A percentile compares a stretch with the other conserved stretches of the same genome.
phyloP scores from a whole-genome alignment of 2,113 vertebrate species.

The Mormyrus iriodes region DNA sequence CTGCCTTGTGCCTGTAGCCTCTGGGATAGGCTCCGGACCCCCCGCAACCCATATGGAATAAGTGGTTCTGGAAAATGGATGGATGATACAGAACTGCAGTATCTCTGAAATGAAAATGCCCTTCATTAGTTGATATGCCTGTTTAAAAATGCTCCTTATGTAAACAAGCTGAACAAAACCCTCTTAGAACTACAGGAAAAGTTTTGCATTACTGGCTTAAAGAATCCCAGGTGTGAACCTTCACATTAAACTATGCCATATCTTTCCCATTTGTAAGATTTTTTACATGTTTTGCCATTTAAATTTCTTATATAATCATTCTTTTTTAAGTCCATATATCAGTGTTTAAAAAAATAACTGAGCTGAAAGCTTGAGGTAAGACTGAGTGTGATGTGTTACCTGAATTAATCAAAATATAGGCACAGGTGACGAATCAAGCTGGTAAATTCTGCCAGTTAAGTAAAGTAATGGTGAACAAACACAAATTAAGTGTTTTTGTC shows the following conservation, averaged over 20 bases:
- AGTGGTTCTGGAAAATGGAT: no score
- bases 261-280: neutral
- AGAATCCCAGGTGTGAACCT: neutral
- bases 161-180: neutral
- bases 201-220: neutral
- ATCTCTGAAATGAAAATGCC: neutral
- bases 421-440: no score
- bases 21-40: no score
- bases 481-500: neutral
- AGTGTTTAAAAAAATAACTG: neutral
- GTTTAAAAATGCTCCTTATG: neutral
- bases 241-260: neutral
- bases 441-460: no score
- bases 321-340: neutral
- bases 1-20: no score
- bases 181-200: neutral
- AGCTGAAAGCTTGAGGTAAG: neutral
- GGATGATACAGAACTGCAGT: no score
- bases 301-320: neutral
- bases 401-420: no score
- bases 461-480: neutral
- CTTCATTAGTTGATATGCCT: neutral
- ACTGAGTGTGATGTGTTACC: neutral
- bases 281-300: neutral
- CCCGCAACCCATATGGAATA: no score